phyloP scores from a whole-genome alignment of 1,140 invertebrate species.

The Ganaspis sp. region DNA sequence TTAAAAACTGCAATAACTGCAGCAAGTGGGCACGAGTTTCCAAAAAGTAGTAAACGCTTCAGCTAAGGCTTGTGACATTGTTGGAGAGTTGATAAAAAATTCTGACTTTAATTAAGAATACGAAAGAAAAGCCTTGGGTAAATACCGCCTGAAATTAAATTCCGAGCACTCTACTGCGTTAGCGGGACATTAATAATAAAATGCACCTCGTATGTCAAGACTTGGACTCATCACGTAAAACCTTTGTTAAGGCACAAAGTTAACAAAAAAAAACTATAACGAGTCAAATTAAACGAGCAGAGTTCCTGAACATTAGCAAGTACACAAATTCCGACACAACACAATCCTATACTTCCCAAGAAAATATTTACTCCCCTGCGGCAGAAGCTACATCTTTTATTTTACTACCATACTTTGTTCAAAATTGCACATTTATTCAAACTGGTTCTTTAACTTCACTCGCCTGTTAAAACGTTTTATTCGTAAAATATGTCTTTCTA shows the following conservation, averaged over 20 bases:
- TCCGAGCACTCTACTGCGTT: neutral
- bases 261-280: neutral
- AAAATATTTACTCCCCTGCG: neutral
- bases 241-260: neutral
- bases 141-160: slow-evolving; percentile 27
- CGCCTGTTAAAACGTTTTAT: too few relatives aligned
- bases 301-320: neutral
- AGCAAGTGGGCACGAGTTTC: neutral
- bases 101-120: slow-evolving; percentile 24
- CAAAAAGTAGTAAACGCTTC: neutral
- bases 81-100: slow-evolving; percentile 2
- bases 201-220: slow-evolving; percentile 18
- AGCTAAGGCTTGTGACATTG: neutral
- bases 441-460: neutral
- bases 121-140: neutral
- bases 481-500: too few relatives aligned
- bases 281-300: neutral
- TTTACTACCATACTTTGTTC: too few relatives aligned
- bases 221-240: neutral
- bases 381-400: too few relatives aligned
- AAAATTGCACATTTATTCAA: too few relatives aligned
- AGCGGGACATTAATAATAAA: slow-evolving; percentile 1
- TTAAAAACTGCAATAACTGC: neutral
- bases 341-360: neutral
- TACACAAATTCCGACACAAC: neutral